Evolutionary conservation across 1,140 invertebrate genomes (phyloP).

Genomic region (Diploscapter pachys): DNA sequence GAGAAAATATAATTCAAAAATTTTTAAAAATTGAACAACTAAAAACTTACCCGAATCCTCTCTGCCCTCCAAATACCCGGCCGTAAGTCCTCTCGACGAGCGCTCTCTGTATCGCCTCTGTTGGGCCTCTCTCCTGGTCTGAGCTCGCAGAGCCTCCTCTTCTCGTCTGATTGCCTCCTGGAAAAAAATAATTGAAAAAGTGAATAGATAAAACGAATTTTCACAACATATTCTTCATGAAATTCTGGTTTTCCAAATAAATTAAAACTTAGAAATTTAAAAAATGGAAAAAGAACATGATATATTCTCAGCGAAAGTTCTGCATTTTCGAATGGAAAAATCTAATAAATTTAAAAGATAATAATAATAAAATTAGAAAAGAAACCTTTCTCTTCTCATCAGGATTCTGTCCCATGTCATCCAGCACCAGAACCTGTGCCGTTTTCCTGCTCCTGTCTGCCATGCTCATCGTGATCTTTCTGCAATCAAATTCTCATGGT

Average conservation of each 20-base stretch:
- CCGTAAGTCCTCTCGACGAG: constrained; percentile 18
- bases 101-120: constrained; percentile 32
- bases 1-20: too few species aligned
- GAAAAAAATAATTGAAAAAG: too few species aligned
- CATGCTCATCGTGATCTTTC: constrained; percentile 95
- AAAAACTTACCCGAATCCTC: constrained; percentile 29
- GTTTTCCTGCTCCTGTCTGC: constrained; percentile 94
- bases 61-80: constrained; percentile 44
- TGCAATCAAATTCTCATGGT: too few species aligned
- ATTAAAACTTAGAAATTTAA: too few species aligned
- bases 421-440: constrained; percentile 83
- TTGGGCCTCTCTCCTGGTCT: constrained; percentile 46
- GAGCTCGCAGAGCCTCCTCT: constrained; percentile 53
- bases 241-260: background rate
- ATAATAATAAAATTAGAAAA: background rate
- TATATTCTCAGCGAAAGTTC: constrained; percentile 5
- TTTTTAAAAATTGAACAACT: too few species aligned
- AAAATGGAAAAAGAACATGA: too few species aligned
- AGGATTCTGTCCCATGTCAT: constrained; percentile 67
- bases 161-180: constrained; percentile 53
- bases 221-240: constrained; percentile 15
- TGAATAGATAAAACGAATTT: too few species aligned
- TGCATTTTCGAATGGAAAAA: background rate
- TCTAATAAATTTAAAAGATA: too few species aligned
- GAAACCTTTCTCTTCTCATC: constrained; percentile 38